These are phyloP conservation scores for Sycobia sp. DNA, from an alignment of 1,140 invertebrate species.

Conservation along the genomic window DNA sequence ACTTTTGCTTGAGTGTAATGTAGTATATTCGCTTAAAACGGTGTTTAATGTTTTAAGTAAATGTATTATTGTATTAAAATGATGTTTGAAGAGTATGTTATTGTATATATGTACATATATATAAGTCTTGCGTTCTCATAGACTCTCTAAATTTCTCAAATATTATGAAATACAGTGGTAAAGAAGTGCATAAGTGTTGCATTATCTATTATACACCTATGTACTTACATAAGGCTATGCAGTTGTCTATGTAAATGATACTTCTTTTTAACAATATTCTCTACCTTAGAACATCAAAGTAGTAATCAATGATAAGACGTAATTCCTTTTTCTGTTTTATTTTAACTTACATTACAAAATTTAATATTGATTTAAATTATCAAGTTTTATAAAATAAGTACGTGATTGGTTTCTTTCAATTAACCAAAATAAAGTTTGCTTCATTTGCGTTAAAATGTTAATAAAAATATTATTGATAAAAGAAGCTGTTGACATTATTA, in stretches of 20 bases:
- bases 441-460: conserved; percentile 5
- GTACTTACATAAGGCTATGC: conserved; percentile 33
- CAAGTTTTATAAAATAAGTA: conserved; percentile 13
- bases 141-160: conserved; percentile 23
- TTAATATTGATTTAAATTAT: conserved; percentile 12
- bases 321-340: conserved; percentile 16
- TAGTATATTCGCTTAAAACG: conserved; percentile 26
- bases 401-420: neutral
- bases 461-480: conserved; percentile 12
- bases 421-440: conserved; percentile 7
- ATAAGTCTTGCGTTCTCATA: conserved; percentile 46
- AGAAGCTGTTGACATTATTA: conserved; percentile 11
- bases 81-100: conserved; percentile 38
- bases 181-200: conserved; percentile 28
- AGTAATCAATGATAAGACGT: conserved; percentile 18
- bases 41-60: no score
- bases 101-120: conserved; percentile 48
- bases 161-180: conserved; percentile 13
- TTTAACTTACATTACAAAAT: conserved; percentile 14
- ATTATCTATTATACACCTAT: conserved; percentile 14
- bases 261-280: conserved; percentile 18
- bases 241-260: conserved; percentile 23
- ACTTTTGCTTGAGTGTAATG: conserved; percentile 27
- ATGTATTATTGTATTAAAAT: conserved; percentile 33
- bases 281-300: conserved; percentile 11